phyloP scores from a whole-genome alignment of 2,113 vertebrate genomes.

The Acrocephalus kingi region DNA sequence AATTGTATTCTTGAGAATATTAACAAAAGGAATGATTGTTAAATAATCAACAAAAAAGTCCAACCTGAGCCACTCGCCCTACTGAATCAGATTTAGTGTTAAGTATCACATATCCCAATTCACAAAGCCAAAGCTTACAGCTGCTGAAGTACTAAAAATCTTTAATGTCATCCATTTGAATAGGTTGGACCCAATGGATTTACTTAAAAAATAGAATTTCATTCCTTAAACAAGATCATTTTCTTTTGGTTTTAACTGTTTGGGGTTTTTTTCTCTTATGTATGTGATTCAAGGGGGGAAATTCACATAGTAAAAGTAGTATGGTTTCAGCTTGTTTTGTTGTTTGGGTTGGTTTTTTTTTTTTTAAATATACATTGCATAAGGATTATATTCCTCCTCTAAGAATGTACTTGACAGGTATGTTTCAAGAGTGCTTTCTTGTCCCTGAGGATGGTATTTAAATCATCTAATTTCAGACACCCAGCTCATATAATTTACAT shows the following conservation, averaged over 20 bases:
- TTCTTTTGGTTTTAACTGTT: background rate
- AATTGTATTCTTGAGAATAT: background rate
- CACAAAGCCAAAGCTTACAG: background rate
- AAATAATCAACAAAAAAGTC: background rate
- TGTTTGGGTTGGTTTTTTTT: background rate
- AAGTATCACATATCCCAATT: background rate
- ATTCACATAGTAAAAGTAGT: background rate
- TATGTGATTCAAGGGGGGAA: background rate
- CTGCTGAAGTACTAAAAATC: background rate
- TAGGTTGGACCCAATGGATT: background rate
- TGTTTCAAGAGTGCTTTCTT: background rate
- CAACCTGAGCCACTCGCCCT: accelerated
- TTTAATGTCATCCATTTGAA: background rate
- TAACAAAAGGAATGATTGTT: background rate
- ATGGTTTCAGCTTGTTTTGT: background rate
- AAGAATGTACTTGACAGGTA: background rate
- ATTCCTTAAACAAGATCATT: background rate
- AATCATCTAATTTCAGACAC: background rate
- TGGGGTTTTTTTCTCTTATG: background rate
- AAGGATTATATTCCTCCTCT: background rate
- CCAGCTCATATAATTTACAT: background rate
- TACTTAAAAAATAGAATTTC: background rate
- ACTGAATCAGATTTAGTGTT: background rate
- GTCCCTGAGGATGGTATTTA: background rate
- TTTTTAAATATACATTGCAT: background rate